A percentile compares a stretch with the other conserved stretches of the same genome.
Evolutionary conservation across 2,888 invertebrate genomes (phyloP).

Genomic region (Dynastes hyllus): DNA sequence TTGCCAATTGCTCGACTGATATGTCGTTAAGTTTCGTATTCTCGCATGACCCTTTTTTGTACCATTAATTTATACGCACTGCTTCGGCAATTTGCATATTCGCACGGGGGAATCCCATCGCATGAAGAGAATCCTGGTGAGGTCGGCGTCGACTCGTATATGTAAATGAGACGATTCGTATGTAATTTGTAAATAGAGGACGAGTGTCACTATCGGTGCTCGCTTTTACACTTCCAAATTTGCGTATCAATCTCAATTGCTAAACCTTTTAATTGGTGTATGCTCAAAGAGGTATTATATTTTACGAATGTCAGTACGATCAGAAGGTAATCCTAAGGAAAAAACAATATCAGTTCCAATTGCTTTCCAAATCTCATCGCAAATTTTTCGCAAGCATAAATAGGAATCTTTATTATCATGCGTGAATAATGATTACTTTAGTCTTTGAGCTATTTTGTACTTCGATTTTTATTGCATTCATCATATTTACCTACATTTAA

Average conservation of each 20-base stretch:
- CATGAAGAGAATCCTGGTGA: background rate
- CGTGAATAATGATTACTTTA: too few relatives aligned
- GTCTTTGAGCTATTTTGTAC: too few relatives aligned
- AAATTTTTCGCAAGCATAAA: too few relatives aligned
- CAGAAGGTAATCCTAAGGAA: background rate
- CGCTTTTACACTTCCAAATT: conserved; percentile 50
- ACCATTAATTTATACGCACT: conserved; percentile 6
- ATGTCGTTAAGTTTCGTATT: background rate
- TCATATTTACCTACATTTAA: too few relatives aligned
- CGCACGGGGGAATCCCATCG: background rate
- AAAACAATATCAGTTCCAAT: background rate
- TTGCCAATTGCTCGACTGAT: background rate
- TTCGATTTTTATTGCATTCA: too few relatives aligned
- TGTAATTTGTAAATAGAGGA: conserved; percentile 58
- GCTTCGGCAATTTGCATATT: conserved; percentile 32
- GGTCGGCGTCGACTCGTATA: conserved; percentile 28
- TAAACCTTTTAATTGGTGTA: conserved; percentile 56
- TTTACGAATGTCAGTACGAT: background rate
- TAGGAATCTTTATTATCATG: too few relatives aligned
- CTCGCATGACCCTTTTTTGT: background rate
- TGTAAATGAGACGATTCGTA: conserved; percentile 56
- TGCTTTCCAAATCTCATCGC: too few relatives aligned
- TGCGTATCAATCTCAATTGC: conserved; percentile 58
- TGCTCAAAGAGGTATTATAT: conserved; percentile 43
- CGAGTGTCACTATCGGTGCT: background rate